A percentile compares a stretch with the other conserved stretches of the same genome.
phyloP scores from a whole-genome alignment of 2,888 invertebrate species.

The Clitarchus hookeri region DNA sequence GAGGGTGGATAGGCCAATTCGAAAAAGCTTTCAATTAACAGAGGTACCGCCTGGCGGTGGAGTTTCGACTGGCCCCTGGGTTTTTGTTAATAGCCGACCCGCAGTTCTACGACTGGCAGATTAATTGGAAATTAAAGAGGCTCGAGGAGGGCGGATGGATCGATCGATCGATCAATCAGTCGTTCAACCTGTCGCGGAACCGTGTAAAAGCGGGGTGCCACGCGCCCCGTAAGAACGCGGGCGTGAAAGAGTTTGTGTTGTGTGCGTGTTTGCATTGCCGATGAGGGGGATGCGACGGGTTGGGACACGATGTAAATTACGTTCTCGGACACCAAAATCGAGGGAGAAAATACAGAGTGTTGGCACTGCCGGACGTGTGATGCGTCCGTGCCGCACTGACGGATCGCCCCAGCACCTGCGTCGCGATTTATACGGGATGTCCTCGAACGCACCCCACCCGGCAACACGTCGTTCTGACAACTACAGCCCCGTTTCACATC shows the following conservation, averaged over 20 bases:
- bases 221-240: neutral
- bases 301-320: constrained; percentile 1
- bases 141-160: neutral
- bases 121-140: constrained; percentile 14
- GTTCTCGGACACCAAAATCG: neutral
- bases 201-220: no score
- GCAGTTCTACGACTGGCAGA: constrained; percentile 2
- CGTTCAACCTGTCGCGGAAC: neutral
- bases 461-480: no score
- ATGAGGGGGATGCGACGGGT: neutral
- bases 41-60: neutral
- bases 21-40: constrained; percentile 14
- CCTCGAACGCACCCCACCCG: no score
- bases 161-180: neutral
- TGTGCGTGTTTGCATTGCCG: no score
- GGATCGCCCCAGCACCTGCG: neutral
- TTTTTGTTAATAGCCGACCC: neutral
- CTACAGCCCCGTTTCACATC: no score
- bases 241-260: neutral
- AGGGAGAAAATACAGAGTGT: neutral
- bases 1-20: neutral
- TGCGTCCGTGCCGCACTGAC: neutral
- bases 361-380: neutral
- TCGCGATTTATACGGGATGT: no score
- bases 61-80: neutral